Base-by-base conservation (phyloP, 2,113 vertebrate species). In the Fregetta grallaria region DNA sequence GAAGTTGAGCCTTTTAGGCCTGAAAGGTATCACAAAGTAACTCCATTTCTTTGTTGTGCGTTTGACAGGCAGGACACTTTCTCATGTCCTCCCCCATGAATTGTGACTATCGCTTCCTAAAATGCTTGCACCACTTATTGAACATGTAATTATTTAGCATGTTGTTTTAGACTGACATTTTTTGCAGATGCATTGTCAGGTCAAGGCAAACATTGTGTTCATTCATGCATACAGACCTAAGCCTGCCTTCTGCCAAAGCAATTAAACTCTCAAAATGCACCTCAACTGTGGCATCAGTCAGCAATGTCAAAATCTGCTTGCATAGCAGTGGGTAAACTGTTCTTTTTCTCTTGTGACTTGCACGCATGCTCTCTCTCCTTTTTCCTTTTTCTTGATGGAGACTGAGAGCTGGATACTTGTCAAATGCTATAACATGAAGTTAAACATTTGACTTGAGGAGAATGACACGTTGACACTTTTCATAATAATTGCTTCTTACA, bases 401-500 rank as follows among this genome's bases (percentile, higher is more conserved):
- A 12, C 62, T 38, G 14, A 52, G 90, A 71, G 76, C 85, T 68
- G 63, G 85, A 62, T 92, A 19, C 86, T 91, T 97, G 92, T 96
- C 95, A 97, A 75, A 88, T 67, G 52, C 59, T 70, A 4, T 94
- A 80, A 92, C 3, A 9, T 58, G 73, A 82, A 97, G 74, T 80
- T 68, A 92, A 95, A 86, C 38, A 34, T 90, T 95, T 88, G 94
- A 80, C 87, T 75, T 38, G 74, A 59, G 52, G 74, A 95, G 86
- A 96, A 53, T 88, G 94, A 91, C 94, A 95, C 56, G 11, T 81
- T 92, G 90, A 88, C 92, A 78, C 23, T 86, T 86, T 61, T 96
- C 76, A 82, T 93, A 80, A 63, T 97, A 96, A 97, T 95, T 96
- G 90, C 90, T 97, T 93, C 83, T 71, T 94, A 56, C 86, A 66